Base-by-base conservation (phyloP, 2,888 invertebrate genomes). In the Antheraea yamamai region DNA sequence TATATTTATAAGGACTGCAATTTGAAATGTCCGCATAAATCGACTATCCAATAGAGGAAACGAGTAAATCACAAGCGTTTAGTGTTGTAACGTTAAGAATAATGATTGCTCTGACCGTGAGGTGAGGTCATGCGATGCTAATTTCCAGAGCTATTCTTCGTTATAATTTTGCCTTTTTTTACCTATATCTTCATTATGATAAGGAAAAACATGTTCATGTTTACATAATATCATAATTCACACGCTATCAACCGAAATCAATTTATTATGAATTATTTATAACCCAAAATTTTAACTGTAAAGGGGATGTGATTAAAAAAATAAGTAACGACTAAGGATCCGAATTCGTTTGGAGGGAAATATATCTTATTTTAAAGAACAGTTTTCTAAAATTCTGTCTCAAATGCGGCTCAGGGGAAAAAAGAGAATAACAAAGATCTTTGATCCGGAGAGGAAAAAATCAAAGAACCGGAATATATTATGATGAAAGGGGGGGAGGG, bases 61-160 rank as follows among this genome's bases (percentile, higher is more conserved):
- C 64, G 26, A 6, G 64, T 30, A 26, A n/a, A 66, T 66, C 64
- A 66, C 4, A 66, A 66, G 12, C n/a, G 61, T 61, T 61, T 61
- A 23, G 16, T 66, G 26, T 30, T 26, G 20, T 30, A 66, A 10
- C 64, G 30, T 66, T 30, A 66, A 66, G 26, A 66, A 66, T 30
- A 66, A 66, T 66, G 64, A 66, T 30, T 14, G 6, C 16, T 30
- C 10, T 66, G 64, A 66, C 64, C 64, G 1, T 66, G 64, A 12
- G 64, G 6, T 66, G 64, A 66, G 64, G 30, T 66, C 64, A 66
- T 66, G 16, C 64, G 64, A 66, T 66, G 64, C 64, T 66, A 16
- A 30, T 66, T 66, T 30, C 10, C 16, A 30, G 64, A 66, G 64
- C 64, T 16, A 4, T 26, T 26, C 16, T 66, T 26, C 26, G 16